phyloP scores from a whole-genome alignment of 2,797 vertebrate genomes.

The Enteromius trimaculatus region DNA sequence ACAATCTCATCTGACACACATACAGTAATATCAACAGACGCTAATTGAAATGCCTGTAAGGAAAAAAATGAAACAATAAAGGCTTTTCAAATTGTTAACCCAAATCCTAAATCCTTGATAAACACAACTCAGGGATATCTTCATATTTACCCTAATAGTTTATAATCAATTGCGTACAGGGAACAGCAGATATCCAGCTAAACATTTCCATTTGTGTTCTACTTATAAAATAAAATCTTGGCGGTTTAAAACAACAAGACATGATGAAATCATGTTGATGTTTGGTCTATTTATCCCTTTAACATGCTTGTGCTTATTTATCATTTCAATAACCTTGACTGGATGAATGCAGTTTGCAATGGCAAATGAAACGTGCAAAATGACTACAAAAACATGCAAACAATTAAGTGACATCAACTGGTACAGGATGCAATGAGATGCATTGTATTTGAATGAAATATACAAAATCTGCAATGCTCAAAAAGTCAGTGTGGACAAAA shows the following conservation, averaged over 20 bases:
- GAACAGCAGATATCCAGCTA: background rate
- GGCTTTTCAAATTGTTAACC: background rate
- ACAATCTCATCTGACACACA: conserved; percentile 25
- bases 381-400: background rate
- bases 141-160: background rate
- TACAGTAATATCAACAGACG: background rate
- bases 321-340: background rate
- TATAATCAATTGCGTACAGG: background rate
- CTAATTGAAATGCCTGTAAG: conserved; percentile 22
- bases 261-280: too few relatives aligned
- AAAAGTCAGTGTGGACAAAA: background rate
- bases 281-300: background rate
- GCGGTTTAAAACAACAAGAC: background rate
- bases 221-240: background rate
- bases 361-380: background rate
- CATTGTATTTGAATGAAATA: background rate
- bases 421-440: background rate
- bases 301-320: background rate
- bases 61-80: conserved; percentile 17
- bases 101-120: background rate
- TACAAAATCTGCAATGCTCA: conserved; percentile 5
- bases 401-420: background rate
- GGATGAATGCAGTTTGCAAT: background rate
- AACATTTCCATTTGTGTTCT: background rate
- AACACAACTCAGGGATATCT: background rate